Percentiles rank a stretch among this genome's conserved stretches.
These are phyloP conservation scores for Neoarius graeffei DNA, from an alignment of 2,113 vertebrate genomes.

Conservation along the genomic window DNA sequence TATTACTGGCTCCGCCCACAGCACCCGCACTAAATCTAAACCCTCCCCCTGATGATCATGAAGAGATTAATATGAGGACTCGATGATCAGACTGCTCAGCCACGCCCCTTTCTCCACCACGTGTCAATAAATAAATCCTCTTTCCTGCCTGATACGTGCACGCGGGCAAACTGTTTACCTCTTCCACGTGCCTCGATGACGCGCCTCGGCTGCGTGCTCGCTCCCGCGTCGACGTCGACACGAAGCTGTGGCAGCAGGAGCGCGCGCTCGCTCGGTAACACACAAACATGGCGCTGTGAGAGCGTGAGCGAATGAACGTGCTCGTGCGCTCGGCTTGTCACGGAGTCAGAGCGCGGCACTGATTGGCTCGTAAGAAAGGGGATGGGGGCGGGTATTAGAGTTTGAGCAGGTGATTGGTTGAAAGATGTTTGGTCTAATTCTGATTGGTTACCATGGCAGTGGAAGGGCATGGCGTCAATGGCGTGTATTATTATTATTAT, in stretches of 20 bases:
- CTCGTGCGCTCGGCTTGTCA: slow-evolving; percentile 4
- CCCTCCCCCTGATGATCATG: too few species aligned
- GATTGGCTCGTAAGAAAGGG: slow-evolving; percentile 56
- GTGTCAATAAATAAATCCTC: too few species aligned
- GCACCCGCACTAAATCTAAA: neutral
- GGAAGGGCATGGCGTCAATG: slow-evolving; percentile 31
- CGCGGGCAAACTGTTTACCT: slow-evolving; percentile 52
- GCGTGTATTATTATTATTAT: neutral
- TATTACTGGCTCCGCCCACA: neutral
- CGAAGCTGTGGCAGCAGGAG: slow-evolving; percentile 51
- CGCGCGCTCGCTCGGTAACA: slow-evolving; percentile 62
- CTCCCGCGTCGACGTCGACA: slow-evolving; percentile 44
- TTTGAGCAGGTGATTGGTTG: slow-evolving; percentile 48
- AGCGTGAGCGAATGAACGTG: slow-evolving; percentile 31
- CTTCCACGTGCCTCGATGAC: slow-evolving; percentile 66
- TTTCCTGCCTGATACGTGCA: neutral
- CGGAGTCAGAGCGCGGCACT: neutral
- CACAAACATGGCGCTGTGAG: slow-evolving; percentile 54
- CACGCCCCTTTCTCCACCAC: neutral
- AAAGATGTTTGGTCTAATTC: neutral
- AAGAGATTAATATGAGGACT: neutral
- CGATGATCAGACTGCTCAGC: neutral
- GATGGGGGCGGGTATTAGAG: too few species aligned
- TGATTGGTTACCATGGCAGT: slow-evolving; percentile 64
- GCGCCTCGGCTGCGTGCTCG: slow-evolving; percentile 58